Base-by-base conservation (phyloP, 23 tunicate genomes). In the Pegea sp. region DNA sequence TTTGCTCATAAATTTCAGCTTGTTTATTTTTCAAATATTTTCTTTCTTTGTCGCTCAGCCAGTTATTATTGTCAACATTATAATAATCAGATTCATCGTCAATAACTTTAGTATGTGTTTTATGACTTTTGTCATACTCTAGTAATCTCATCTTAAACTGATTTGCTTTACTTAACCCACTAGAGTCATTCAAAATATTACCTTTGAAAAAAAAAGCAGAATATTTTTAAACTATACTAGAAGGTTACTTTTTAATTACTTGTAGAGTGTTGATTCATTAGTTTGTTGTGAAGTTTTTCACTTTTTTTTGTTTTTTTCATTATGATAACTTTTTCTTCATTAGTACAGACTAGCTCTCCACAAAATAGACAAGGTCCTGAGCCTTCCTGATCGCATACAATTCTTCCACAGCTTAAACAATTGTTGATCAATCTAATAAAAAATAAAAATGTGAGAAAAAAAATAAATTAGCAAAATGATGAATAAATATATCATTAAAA, bases 281-380 rank as follows among this genome's bases (percentile, higher is more conserved):
- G 31, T 53, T 84, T 73, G 22, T 72, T 58, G 30, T 60, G 59
- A 4, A 84, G 64, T 68, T 84, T 84, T 73, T 84, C 84, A 34
- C 95, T 84, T 53, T 84, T 84, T 38, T 61, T 58, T 28, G 84
- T 67, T 30, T 84, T 70, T 31, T 69, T 42, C 3, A 72, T 72
- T 5, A 72, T 46, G 3, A 71, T 59, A 59, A 67, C 72, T 42
- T 63, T 78, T 60, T 71, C 86, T 23, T 78, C 77, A 29, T 60
- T 51, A 4, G 84, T 67, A 60, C 90, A 72, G 24, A 91, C 84
- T 30, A 75, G 29, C 16, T 75, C 42, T 19, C 88, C 88, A 64
- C 99, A 91, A 48, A 91, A 91, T 24, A 91, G 62, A 54, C 99
- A 91, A 27, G 99, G 99, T 31, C 99, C 99, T 20, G 84, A 72